Evolutionary conservation across 2,888 invertebrate genomes (phyloP).

Genomic region (Mythimna pallens): DNA sequence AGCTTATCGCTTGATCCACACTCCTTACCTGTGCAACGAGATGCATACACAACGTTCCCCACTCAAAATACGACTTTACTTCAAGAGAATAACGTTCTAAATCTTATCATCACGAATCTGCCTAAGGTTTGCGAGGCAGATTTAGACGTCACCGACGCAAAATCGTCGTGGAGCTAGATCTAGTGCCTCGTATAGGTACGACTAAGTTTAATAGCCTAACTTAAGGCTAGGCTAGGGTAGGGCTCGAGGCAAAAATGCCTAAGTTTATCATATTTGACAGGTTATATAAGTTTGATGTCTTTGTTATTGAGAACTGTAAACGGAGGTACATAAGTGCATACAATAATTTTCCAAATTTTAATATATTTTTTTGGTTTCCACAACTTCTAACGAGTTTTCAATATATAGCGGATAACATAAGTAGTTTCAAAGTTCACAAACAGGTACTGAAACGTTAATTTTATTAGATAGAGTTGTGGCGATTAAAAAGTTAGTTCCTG

Average conservation of each 20-base stretch:
- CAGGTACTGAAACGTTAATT: background rate
- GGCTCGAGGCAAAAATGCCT: slow-evolving; percentile 51
- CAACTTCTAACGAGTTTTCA: background rate
- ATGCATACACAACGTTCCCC: slow-evolving; percentile 19
- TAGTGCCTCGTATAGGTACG: slow-evolving; percentile 55
- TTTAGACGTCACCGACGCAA: slow-evolving; percentile 64
- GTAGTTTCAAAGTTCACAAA: background rate
- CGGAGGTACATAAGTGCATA: too few relatives aligned
- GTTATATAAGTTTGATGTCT: slow-evolving; percentile 38
- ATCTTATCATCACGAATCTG: slow-evolving; percentile 1
- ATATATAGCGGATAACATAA: background rate
- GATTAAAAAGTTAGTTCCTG: too few relatives aligned
- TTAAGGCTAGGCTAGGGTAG: slow-evolving; percentile 32
- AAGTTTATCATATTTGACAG: slow-evolving; percentile 51
- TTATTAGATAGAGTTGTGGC: too few relatives aligned
- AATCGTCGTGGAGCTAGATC: slow-evolving; percentile 57
- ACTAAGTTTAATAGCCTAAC: slow-evolving; percentile 66
- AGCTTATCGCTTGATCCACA: slow-evolving; percentile 33
- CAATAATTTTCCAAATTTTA: too few relatives aligned
- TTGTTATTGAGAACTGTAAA: background rate
- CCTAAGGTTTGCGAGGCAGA: slow-evolving; percentile 56
- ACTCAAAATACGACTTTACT: slow-evolving; percentile 29
- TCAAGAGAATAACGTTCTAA: slow-evolving; percentile 11
- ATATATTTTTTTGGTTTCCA: too few relatives aligned
- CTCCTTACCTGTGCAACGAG: slow-evolving; percentile 54